Conservation (phyloP, 2,797 vertebrate species). For the Danio albolineatus region DNA sequence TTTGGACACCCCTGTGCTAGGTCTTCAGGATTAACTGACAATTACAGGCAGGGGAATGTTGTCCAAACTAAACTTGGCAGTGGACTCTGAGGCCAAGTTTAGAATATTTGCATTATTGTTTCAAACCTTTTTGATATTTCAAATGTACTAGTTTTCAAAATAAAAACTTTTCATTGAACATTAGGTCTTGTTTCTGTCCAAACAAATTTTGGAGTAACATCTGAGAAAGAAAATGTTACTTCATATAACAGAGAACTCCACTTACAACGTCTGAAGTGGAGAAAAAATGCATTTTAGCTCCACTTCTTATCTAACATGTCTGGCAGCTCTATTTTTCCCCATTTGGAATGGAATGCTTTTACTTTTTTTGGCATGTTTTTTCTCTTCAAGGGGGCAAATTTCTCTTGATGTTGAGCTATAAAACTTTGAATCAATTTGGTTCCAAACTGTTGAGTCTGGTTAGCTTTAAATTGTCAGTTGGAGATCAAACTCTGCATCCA, state of each 20-base stretch:
- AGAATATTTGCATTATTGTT: not conserved
- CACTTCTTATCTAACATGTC: conserved; percentile 16
- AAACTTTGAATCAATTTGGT: conserved; percentile 46
- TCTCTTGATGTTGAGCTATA: conserved; percentile 35
- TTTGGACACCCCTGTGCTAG: too few relatives aligned
- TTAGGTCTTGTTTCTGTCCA: too few relatives aligned
- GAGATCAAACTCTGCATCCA: not conserved
- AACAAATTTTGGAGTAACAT: not conserved
- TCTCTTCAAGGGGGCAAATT: conserved; percentile 46
- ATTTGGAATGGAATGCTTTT: conserved; percentile 49
- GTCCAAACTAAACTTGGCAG: not conserved
- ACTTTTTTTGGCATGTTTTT: conserved; percentile 21
- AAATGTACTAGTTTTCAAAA: not conserved
- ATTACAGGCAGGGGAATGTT: not conserved
- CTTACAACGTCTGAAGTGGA: not conserved
- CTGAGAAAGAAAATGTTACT: not conserved
- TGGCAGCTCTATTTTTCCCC: conserved; percentile 19
- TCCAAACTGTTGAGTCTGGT: conserved; percentile 13
- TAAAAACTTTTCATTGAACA: not conserved
- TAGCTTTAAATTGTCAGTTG: too few relatives aligned
- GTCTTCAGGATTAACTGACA: not conserved
- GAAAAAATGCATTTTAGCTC: not conserved
- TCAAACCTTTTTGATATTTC: not conserved
- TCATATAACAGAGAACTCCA: not conserved
- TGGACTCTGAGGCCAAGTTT: not conserved